Conservation (phyloP, 2,888 invertebrate species). For the Dicycla oo region DNA sequence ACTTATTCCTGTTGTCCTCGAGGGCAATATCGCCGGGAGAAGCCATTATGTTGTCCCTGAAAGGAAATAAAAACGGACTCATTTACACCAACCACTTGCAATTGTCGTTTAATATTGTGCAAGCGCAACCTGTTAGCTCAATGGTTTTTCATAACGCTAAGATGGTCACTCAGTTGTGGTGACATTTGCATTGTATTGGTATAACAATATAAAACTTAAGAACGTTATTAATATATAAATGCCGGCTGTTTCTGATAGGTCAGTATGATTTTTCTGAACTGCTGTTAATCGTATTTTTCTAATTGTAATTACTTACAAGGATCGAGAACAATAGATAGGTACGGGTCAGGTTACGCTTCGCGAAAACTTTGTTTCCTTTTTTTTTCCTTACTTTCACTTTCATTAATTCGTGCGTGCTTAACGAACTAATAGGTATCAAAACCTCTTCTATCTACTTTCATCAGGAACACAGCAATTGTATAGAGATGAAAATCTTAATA, state of each 20-base stretch:
- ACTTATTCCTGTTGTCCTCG: conserved; percentile 74
- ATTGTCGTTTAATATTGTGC: conserved; percentile 76
- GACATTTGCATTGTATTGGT: conserved; percentile 38
- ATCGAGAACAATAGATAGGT: background rate
- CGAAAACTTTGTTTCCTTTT: conserved; percentile 33
- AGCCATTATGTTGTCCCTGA: conserved; percentile 70
- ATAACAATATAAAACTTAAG: conserved; percentile 14
- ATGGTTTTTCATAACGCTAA: conserved; percentile 52
- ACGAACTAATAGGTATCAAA: conserved; percentile 28
- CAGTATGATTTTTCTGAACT: background rate
- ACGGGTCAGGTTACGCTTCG: conserved; percentile 18
- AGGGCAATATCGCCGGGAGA: conserved; percentile 73
- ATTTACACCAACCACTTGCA: conserved; percentile 78
- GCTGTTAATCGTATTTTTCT: too few species aligned
- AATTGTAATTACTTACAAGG: conserved; percentile 17
- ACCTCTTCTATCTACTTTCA: conserved; percentile 27
- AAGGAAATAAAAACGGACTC: conserved; percentile 75
- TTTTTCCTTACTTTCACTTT: conserved; percentile 21
- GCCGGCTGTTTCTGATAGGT: background rate
- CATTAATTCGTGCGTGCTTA: conserved; percentile 26
- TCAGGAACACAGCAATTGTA: conserved; percentile 32
- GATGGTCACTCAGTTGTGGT: conserved; percentile 21
- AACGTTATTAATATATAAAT: background rate
- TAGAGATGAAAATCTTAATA: conserved; percentile 56
- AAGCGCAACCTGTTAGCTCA: conserved; percentile 67